Conservation (phyloP, 2,797 vertebrate genomes). For the Fistularia commersonii region DNA sequence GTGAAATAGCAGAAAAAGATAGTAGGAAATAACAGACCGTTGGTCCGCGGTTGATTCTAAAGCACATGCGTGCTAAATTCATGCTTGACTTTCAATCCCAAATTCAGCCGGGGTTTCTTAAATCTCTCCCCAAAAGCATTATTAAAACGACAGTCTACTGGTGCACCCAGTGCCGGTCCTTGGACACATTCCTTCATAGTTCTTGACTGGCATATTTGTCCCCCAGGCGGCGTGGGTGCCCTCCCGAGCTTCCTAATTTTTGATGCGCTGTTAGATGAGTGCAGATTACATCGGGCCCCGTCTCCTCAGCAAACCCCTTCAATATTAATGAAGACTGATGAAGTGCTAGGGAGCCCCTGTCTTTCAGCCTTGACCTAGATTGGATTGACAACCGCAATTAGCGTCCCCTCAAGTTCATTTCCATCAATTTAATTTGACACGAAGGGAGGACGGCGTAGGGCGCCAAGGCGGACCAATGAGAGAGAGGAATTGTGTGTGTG, state of each 20-base stretch:
- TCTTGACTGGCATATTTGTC: conserved; percentile 68
- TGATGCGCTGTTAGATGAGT: conserved; percentile 63
- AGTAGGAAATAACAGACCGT: no score
- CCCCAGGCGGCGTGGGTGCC: conserved; percentile 48
- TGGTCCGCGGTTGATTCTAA: no score
- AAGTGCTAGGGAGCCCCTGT: conserved; percentile 76
- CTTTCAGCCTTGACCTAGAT: conserved; percentile 73
- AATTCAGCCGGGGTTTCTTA: no score
- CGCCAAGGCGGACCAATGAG: conserved; percentile 48
- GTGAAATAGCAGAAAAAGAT: no score
- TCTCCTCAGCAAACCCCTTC: conserved; percentile 69
- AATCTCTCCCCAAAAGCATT: no score
- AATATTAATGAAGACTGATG: conserved; percentile 85
- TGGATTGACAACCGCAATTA: conserved; percentile 85
- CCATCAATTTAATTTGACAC: conserved; percentile 81
- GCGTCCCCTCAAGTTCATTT: conserved; percentile 79
- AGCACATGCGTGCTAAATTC: no score
- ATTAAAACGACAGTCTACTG: conserved; percentile 3
- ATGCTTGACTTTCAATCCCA: no score
- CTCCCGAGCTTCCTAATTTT: conserved; percentile 61
- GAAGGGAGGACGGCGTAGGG: conserved; percentile 65
- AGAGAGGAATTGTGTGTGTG: conserved; percentile 13
- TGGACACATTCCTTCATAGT: conserved; percentile 54
- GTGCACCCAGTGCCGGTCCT: conserved; percentile 18
- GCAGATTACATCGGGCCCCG: conserved; percentile 61